A percentile compares a stretch with the other conserved stretches of the same genome.
Conservation (phyloP, 1,140 invertebrate species). For the Venturia canescens region DNA sequence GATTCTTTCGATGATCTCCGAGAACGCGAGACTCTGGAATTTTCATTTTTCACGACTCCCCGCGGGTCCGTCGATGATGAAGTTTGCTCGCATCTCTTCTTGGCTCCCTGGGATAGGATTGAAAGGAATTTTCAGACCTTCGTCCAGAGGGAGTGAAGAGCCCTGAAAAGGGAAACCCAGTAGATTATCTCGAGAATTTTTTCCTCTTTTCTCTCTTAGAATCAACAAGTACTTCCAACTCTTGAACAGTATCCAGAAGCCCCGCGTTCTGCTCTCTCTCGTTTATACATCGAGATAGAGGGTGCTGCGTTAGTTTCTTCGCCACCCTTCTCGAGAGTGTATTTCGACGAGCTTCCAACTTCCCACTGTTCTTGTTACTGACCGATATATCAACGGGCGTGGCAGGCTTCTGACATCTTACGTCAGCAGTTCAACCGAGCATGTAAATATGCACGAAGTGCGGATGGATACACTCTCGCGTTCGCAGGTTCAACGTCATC, state of each 20-base stretch:
- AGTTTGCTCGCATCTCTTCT: too few species aligned
- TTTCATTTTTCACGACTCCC: too few species aligned
- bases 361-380: slow-evolving; percentile 41
- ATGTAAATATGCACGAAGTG: slow-evolving; percentile 43
- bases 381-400: slow-evolving; percentile 72
- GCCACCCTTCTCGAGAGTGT: slow-evolving; percentile 51
- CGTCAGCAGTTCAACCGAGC: slow-evolving; percentile 73
- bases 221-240: slow-evolving; percentile 71
- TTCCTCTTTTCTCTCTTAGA: slow-evolving; percentile 60
- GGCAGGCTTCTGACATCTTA: slow-evolving; percentile 70
- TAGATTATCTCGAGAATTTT: slow-evolving; percentile 55
- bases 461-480: not conserved
- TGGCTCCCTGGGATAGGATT: too few species aligned
- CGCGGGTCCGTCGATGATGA: too few species aligned
- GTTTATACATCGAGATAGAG: not conserved
- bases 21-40: too few species aligned
- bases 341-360: slow-evolving; percentile 41
- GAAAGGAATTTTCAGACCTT: too few species aligned
- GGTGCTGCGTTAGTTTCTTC: slow-evolving; percentile 53
- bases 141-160: too few species aligned
- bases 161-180: slow-evolving; percentile 33
- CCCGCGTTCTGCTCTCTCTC: slow-evolving; percentile 6
- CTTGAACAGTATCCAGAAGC: slow-evolving; percentile 49
- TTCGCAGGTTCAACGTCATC: not conserved
- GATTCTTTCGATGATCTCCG: too few species aligned